Evolutionary conservation across 2,113 vertebrate genomes (phyloP), one percentile per base, ranked within the genome.

Genomic region (Dunckerocampus dactyliophorus): DNA sequence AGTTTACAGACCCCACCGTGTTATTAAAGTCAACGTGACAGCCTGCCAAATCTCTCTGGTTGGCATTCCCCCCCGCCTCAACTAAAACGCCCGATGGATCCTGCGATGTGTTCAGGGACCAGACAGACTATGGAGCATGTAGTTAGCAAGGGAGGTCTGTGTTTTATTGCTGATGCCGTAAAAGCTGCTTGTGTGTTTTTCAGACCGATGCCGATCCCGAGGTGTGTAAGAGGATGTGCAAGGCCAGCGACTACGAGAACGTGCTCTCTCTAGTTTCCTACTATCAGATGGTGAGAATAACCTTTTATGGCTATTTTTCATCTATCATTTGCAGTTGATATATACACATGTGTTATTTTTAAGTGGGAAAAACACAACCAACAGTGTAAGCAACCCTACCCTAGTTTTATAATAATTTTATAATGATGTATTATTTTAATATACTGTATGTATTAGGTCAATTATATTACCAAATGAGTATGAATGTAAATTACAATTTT

Each of bases 201-300:
- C 91, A 99, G 96, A 98, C 97, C 3, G 97, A 99, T 60, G 97
- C 97, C 55, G 95, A 98, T 87, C 96, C 97, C 59, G 95, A 93
- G 82, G 95, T 99, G 82, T 98, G 94, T 82, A 98, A 95, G 88
- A 95, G 92, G 79, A 98, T 98, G 97, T 98, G 95, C 86, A 94
- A 92, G 87, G 88, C 86, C 83, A 94, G 94, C 49, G 79, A 94
- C 17, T 96, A 84, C 37, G 96, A 98, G 83, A 93, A 94, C 0
- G 89, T 97, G 59, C 72, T 94, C 62, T 97, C 97, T 19, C 92
- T 98, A 34, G 94, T 99, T 72, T 91, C 95, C 0, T 98, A 99
- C 82, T 99, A 98, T 84, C 96, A 99, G 85, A 99, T 99, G 95
- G 96, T 98, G 88, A 90, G 72, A 16, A 16, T 10, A 19, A 13